Conservation (phyloP, 2,113 vertebrate species). For the Phylloscopus whistleri region DNA sequence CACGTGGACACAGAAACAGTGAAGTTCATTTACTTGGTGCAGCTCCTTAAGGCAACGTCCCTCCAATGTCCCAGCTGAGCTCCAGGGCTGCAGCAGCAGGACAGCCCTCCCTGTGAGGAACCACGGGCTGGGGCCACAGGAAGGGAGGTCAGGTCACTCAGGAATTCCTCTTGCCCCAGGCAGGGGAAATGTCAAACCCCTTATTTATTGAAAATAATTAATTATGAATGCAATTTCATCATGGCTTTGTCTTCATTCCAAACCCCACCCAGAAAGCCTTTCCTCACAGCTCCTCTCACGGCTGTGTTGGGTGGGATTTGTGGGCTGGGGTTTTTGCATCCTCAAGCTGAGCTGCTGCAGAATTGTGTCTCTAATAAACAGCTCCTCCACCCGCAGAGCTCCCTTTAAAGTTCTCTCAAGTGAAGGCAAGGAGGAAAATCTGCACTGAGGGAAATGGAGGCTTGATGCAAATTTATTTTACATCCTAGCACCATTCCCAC, state of each 20-base stretch:
- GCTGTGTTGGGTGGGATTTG: neutral
- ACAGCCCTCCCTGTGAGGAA: accelerated
- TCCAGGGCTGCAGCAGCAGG: neutral
- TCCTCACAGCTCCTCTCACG: neutral
- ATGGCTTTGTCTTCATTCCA: neutral
- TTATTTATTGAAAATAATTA: neutral
- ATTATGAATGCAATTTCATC: neutral
- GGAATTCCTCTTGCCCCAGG: neutral
- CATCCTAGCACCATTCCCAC: neutral
- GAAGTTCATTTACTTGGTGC: neutral
- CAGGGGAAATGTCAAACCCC: neutral
- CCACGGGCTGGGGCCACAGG: accelerated
- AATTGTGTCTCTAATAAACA: neutral
- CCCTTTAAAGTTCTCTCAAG: neutral
- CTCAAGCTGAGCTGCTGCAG: neutral
- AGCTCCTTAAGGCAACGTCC: neutral
- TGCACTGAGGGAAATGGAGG: neutral
- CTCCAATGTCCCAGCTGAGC: neutral
- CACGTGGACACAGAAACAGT: accelerated
- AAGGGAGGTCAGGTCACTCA: neutral
- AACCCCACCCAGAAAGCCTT: neutral
- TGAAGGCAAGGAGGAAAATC: neutral
- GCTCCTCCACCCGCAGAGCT: neutral
- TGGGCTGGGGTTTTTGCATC: neutral
- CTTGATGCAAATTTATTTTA: neutral